Percentiles rank a stretch among this genome's conserved stretches.
These are phyloP conservation scores for Perizoma affinitatum DNA, from an alignment of 2,888 invertebrate genomes.

Conservation along the genomic window DNA sequence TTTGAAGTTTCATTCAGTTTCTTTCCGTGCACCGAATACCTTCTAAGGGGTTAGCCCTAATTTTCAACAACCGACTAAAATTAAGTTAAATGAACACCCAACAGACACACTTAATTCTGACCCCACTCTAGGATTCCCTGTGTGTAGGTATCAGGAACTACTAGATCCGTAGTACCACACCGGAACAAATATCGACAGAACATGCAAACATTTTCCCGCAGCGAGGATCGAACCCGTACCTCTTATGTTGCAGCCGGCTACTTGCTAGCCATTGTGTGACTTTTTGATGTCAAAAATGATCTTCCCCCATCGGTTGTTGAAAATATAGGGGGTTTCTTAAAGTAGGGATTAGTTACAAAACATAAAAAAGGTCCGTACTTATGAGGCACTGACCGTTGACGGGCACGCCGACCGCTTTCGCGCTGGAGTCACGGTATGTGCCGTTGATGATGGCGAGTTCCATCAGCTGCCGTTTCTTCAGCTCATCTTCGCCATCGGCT, in stretches of 20 bases:
- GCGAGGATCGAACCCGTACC: too few relatives aligned
- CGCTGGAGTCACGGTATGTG: constrained; percentile 98
- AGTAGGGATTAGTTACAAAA: constrained; percentile 72
- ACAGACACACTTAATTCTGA: too few relatives aligned
- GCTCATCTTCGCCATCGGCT: constrained; percentile 99
- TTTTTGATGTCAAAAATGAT: too few relatives aligned
- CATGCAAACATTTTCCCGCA: too few relatives aligned
- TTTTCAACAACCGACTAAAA: constrained; percentile 11
- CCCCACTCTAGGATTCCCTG: too few relatives aligned
- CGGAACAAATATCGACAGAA: too few relatives aligned
- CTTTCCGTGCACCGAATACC: too few relatives aligned
- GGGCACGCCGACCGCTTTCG: constrained; percentile 90
- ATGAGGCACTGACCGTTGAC: constrained; percentile 89
- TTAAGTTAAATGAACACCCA: background rate
- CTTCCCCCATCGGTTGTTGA: constrained; percentile 1
- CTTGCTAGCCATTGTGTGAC: too few relatives aligned
- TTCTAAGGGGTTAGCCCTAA: constrained; percentile 8
- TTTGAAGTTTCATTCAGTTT: too few relatives aligned
- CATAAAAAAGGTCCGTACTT: constrained; percentile 81
- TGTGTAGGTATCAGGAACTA: too few relatives aligned
- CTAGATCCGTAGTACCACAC: too few relatives aligned
- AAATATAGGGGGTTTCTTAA: constrained; percentile 2
- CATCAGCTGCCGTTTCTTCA: constrained; percentile 99
- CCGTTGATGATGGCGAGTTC: constrained; percentile 99
- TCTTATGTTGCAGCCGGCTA: too few relatives aligned